A percentile compares a stretch with the other conserved stretches of the same genome.
Evolutionary conservation across 2,888 invertebrate species (phyloP).

Genomic region (Copidosoma aretas): DNA sequence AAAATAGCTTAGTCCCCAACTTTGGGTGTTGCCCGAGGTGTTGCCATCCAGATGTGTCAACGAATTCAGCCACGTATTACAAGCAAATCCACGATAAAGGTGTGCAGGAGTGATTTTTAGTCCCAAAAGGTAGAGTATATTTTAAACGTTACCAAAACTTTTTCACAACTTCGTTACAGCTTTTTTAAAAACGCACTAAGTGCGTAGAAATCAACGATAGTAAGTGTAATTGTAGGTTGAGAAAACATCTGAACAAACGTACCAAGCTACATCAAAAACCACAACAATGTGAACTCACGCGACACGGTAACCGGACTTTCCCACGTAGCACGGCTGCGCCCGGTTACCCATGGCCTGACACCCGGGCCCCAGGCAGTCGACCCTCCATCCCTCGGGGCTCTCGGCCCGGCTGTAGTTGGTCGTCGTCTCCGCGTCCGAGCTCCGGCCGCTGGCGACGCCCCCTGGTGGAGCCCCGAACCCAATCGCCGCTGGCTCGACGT

Average conservation of each 20-base stretch:
- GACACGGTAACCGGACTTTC: slow-evolving; percentile 16
- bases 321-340: slow-evolving; percentile 8
- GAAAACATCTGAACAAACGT: neutral
- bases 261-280: neutral
- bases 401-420: neutral
- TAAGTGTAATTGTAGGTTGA: too few species aligned
- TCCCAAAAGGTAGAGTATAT: too few species aligned
- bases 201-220: too few species aligned
- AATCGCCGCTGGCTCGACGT: slow-evolving; percentile 1
- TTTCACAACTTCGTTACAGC: too few species aligned
- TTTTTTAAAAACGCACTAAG: too few species aligned
- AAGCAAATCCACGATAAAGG: too few species aligned
- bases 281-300: slow-evolving; percentile 19
- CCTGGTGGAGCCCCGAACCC: neutral
- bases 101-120: too few species aligned
- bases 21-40: too few species aligned
- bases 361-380: neutral
- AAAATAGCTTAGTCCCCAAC: too few species aligned
- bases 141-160: too few species aligned
- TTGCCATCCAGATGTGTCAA: too few species aligned
- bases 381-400: slow-evolving; percentile 11
- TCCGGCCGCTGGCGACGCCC: neutral
- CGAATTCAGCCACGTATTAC: too few species aligned
- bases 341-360: neutral
- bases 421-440: neutral